Conservation (phyloP, 2,113 vertebrate genomes). For the Lepisosteus osseus region DNA sequence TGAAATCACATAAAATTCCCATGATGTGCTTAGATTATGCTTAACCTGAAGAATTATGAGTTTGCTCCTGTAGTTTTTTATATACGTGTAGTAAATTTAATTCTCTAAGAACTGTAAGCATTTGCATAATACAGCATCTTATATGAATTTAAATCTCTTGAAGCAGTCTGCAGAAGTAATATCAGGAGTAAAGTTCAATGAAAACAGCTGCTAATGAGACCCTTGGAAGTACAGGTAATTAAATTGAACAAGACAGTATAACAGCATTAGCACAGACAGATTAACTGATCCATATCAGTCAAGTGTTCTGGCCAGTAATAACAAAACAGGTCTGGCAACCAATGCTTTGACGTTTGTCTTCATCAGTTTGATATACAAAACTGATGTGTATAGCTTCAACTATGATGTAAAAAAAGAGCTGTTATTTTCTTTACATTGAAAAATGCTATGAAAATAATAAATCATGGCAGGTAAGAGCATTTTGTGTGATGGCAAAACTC, state of each 20-base stretch:
- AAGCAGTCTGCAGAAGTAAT: neutral
- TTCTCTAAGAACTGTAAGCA: neutral
- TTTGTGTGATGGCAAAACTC: no score
- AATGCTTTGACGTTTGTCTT: neutral
- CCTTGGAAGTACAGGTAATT: neutral
- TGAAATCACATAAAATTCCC: neutral
- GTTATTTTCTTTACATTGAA: no score
- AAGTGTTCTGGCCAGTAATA: no score
- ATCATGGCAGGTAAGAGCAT: no score
- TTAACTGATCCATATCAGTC: no score
- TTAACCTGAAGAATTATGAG: slow-evolving; percentile 8
- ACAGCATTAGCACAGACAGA: no score
- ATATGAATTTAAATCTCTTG: neutral
- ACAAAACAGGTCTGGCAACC: no score
- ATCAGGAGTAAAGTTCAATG: neutral
- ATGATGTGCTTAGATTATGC: slow-evolving; percentile 1
- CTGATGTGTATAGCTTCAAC: neutral
- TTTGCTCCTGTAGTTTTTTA: neutral
- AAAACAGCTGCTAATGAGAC: neutral
- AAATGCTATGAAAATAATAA: no score
- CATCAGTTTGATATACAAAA: neutral
- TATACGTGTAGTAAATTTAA: slow-evolving; percentile 6
- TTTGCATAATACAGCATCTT: slow-evolving; percentile 11
- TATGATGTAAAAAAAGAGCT: no score
- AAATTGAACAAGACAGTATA: no score